Percentiles rank a stretch among this genome's conserved stretches.
Evolutionary conservation across 2,888 invertebrate species (phyloP).

Genomic region (Nomada ferruginata): DNA sequence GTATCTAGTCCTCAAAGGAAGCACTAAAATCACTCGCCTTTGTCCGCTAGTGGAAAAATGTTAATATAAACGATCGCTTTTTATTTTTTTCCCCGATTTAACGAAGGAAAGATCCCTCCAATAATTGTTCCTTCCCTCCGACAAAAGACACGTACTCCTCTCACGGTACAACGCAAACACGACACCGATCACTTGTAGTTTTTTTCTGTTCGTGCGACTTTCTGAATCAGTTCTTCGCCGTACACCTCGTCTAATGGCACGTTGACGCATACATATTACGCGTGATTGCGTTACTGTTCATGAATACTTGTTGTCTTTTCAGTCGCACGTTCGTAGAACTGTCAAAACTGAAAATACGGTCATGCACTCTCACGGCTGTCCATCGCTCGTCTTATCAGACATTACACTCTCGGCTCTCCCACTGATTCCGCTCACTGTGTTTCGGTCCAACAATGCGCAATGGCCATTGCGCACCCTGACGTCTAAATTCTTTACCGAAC

Average conservation of each 20-base stretch:
- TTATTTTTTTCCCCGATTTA: constrained; percentile 17
- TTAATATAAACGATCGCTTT: background rate
- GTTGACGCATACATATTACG: constrained; percentile 39
- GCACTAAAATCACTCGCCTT: constrained; percentile 63
- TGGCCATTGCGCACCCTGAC: constrained; percentile 50
- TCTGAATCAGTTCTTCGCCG: constrained; percentile 42
- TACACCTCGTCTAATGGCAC: constrained; percentile 36
- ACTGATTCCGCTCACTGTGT: constrained; percentile 57
- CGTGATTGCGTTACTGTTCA: constrained; percentile 22
- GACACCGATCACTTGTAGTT: constrained; percentile 59
- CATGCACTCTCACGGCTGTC: constrained; percentile 74
- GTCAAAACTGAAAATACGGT: constrained; percentile 72
- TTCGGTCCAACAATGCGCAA: constrained; percentile 68
- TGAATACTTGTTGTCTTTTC: background rate
- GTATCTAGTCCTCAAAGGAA: constrained; percentile 53
- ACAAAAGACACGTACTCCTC: constrained; percentile 54
- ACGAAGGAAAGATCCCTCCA: constrained; percentile 27
- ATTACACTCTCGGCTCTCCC: constrained; percentile 75
- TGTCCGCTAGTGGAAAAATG: constrained; percentile 54
- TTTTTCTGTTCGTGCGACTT: constrained; percentile 54
- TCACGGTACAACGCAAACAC: constrained; percentile 48
- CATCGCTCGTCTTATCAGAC: constrained; percentile 79
- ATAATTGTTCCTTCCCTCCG: constrained; percentile 8
- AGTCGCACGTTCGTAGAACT: constrained; percentile 57
- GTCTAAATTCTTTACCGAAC: constrained; percentile 22